Evolutionary conservation across 2,888 invertebrate genomes (phyloP).

Genomic region (Drosophila greeni): DNA sequence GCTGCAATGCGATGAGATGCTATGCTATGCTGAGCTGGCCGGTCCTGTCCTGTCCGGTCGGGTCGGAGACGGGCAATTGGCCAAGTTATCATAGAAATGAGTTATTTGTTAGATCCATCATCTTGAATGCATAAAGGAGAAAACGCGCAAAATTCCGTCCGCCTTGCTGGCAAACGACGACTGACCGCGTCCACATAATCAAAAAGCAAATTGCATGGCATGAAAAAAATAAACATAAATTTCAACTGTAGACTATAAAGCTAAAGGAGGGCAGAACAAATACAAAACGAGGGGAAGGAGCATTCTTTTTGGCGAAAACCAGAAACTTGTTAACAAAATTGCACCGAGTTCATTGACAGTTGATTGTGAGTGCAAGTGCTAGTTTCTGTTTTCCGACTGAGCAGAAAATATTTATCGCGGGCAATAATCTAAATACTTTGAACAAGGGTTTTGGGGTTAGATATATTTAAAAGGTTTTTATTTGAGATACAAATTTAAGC

Average conservation of each 20-base stretch:
- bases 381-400: conserved; percentile 18
- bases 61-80: conserved; percentile 37
- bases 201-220: conserved; percentile 47
- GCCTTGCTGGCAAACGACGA: conserved; percentile 13
- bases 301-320: conserved; percentile 29
- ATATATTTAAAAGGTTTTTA: background rate
- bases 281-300: conserved; percentile 10
- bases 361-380: conserved; percentile 41
- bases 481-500: background rate
- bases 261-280: conserved; percentile 29
- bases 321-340: conserved; percentile 45
- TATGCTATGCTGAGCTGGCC: background rate
- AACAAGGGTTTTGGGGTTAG: background rate
- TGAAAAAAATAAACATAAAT: conserved; percentile 46
- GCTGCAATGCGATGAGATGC: background rate
- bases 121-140: conserved; percentile 37
- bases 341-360: conserved; percentile 45
- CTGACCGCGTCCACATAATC: conserved; percentile 47
- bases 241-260: conserved; percentile 33
- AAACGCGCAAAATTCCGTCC: conserved; percentile 18
- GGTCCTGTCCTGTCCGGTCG: background rate
- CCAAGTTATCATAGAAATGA: conserved; percentile 62
- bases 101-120: conserved; percentile 54
- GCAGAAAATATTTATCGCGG: conserved; percentile 1
- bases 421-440: background rate